Evolutionary conservation across 2,888 invertebrate genomes (phyloP).

Genomic region (Caenorhabditis parvicauda): DNA sequence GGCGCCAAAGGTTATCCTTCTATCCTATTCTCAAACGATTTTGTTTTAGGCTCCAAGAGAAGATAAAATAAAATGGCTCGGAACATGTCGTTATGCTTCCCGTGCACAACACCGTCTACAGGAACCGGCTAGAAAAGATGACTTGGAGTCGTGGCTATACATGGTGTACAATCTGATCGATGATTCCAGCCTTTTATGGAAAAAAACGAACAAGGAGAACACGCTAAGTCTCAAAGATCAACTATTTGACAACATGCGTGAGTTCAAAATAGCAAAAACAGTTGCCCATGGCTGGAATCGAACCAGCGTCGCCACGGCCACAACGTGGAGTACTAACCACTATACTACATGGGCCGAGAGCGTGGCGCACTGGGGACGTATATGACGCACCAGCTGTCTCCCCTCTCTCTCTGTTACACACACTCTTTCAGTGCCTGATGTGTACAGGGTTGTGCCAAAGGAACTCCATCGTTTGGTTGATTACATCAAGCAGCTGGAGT

Average conservation of each 20-base stretch:
- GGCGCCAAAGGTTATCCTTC: too few species aligned
- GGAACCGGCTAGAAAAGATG: constrained; percentile 21
- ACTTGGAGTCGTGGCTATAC: constrained; percentile 24
- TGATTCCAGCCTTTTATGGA: too few species aligned
- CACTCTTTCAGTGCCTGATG: too few species aligned
- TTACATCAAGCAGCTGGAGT: background rate
- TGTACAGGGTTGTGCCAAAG: background rate
- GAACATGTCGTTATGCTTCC: constrained; percentile 22
- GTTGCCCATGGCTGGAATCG: constrained; percentile 55
- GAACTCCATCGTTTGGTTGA: background rate
- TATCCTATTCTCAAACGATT: too few species aligned
- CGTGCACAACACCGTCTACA: constrained; percentile 17
- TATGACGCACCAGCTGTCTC: background rate
- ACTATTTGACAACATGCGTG: too few species aligned
- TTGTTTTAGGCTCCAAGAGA: too few species aligned
- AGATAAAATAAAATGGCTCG: too few species aligned
- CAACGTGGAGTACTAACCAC: constrained; percentile 59
- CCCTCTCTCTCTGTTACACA: background rate
- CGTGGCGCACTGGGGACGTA: background rate
- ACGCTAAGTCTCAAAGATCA: too few species aligned
- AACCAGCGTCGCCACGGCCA: constrained; percentile 57
- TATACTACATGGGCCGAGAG: constrained; percentile 40
- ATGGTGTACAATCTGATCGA: constrained; percentile 15
- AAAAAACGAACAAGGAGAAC: too few species aligned
- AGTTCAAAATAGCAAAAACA: too few species aligned